Evolutionary conservation across 2,888 invertebrate species (phyloP).

Genomic region (Thereva unica): DNA sequence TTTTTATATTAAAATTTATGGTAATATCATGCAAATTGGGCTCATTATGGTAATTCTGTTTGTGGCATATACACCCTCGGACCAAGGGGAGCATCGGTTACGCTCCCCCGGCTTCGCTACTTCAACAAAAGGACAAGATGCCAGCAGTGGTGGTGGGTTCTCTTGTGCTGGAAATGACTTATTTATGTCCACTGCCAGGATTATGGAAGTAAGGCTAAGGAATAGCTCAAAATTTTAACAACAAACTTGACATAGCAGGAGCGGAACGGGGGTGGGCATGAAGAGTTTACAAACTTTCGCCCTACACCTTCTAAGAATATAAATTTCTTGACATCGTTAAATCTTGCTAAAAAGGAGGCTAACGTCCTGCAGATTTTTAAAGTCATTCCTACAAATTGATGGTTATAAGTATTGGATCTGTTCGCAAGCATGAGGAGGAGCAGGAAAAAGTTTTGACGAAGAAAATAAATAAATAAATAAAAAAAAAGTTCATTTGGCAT

Average conservation of each 20-base stretch:
- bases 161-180: slow-evolving; percentile 19
- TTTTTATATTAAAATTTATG: slow-evolving; percentile 34
- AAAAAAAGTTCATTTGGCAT: too few species aligned
- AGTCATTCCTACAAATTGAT: too few species aligned
- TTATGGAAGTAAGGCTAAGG: slow-evolving; percentile 26
- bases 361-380: too few species aligned
- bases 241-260: slow-evolving; percentile 18
- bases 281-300: background rate
- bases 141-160: background rate
- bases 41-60: slow-evolving; percentile 35
- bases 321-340: slow-evolving; percentile 25
- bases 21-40: slow-evolving; percentile 32
- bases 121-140: slow-evolving; percentile 10
- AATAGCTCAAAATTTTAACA: slow-evolving; percentile 29
- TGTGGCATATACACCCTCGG: slow-evolving; percentile 18
- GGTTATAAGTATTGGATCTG: too few species aligned
- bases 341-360: background rate
- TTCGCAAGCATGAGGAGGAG: too few species aligned
- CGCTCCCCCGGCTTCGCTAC: slow-evolving; percentile 10
- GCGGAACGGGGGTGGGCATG: slow-evolving; percentile 6
- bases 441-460: too few species aligned
- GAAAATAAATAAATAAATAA: too few species aligned
- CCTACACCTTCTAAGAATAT: slow-evolving; percentile 14
- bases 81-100: slow-evolving; percentile 13
- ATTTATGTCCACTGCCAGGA: slow-evolving; percentile 28